Conservation (phyloP, 2,113 vertebrate genomes). For the Callipepla squamata region DNA sequence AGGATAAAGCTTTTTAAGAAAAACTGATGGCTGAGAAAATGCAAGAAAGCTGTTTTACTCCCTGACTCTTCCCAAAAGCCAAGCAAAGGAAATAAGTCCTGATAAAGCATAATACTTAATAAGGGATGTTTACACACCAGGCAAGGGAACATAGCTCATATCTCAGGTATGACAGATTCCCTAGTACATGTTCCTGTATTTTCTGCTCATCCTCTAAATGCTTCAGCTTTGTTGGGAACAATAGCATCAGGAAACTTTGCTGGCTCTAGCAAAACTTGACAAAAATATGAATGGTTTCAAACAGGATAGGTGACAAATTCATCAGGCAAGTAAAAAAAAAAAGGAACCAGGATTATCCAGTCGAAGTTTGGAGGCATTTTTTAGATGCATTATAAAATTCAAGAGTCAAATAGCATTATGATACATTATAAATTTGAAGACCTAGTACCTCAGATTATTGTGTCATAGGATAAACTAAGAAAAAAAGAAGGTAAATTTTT, state of each 20-base stretch:
- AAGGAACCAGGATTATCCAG: background rate
- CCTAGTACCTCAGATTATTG: background rate
- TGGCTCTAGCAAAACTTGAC: background rate
- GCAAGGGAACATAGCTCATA: background rate
- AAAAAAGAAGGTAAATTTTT: background rate
- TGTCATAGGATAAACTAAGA: background rate
- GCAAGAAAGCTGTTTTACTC: background rate
- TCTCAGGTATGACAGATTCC: background rate
- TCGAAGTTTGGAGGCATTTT: background rate
- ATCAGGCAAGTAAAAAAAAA: background rate
- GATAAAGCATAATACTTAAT: background rate
- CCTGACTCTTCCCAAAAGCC: background rate
- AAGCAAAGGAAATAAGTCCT: conserved; percentile 2
- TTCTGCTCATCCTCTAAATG: background rate
- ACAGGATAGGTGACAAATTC: background rate
- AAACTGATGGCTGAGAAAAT: conserved; percentile 10
- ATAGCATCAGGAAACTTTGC: background rate
- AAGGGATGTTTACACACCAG: background rate
- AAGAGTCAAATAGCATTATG: background rate
- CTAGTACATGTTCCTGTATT: background rate
- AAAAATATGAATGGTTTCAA: background rate
- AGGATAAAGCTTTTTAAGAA: conserved; percentile 13
- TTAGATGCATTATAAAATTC: background rate
- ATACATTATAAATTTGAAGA: background rate
- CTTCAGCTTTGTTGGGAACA: background rate